phyloP scores from a whole-genome alignment of 1,140 invertebrate species.

The Drosophila ohnishii region DNA sequence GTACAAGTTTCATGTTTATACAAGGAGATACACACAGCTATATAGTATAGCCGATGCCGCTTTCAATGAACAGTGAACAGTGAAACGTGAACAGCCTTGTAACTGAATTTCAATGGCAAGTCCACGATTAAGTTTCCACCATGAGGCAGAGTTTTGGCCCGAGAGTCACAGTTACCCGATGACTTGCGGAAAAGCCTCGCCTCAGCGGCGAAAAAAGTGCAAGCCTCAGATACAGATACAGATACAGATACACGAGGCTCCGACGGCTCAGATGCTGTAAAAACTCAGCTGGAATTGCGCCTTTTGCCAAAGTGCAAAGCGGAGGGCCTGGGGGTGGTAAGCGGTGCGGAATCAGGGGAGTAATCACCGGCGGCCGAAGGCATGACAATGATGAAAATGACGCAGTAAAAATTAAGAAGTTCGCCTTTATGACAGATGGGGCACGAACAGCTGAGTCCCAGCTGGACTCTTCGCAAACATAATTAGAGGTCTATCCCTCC shows the following conservation, averaged over 20 bases:
- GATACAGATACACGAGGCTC: constrained; percentile 35
- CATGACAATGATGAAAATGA: constrained; percentile 82
- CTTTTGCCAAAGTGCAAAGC: constrained; percentile 60
- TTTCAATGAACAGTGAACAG: constrained; percentile 71
- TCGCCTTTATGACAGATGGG: constrained; percentile 82
- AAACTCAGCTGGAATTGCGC: constrained; percentile 50
- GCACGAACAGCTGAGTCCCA: constrained; percentile 75
- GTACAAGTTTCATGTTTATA: constrained; percentile 35
- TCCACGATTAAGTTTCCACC: constrained; percentile 77
- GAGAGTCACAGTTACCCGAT: constrained; percentile 76
- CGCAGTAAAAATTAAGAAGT: constrained; percentile 83
- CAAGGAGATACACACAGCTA: constrained; percentile 12
- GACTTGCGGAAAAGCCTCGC: constrained; percentile 78
- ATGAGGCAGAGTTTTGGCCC: constrained; percentile 56
- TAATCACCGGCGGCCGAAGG: constrained; percentile 52
- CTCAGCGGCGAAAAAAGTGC: constrained; percentile 60
- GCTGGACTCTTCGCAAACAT: constrained; percentile 64
- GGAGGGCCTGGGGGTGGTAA: constrained; percentile 21
- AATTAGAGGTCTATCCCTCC: constrained; percentile 79
- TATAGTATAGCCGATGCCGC: constrained; percentile 31
- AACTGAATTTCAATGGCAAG: constrained; percentile 83
- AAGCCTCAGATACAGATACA: constrained; percentile 56
- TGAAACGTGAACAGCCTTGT: constrained; percentile 79
- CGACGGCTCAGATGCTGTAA: constrained; percentile 61
- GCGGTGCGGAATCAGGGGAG: constrained; percentile 29